A percentile compares a stretch with the other conserved stretches of the same genome.
Evolutionary conservation across 1,140 invertebrate genomes (phyloP).

Genomic region (Thaumatotibia leucotreta): DNA sequence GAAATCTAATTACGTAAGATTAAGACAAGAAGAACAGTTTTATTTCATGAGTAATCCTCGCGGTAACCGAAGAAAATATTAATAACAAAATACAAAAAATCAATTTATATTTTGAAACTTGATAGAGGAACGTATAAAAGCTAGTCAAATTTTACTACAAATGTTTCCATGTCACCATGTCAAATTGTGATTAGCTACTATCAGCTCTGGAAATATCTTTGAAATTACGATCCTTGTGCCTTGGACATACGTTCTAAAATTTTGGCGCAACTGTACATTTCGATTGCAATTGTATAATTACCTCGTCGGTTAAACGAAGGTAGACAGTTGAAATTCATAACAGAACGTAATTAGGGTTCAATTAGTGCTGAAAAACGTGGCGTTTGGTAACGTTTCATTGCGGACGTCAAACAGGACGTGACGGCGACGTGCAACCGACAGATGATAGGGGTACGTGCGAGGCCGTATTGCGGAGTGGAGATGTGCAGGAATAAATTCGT

Average conservation of each 20-base stretch:
- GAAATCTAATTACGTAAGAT: too few species aligned
- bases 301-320: background rate
- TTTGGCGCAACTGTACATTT: too few species aligned
- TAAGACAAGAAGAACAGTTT: too few species aligned
- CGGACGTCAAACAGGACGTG: background rate
- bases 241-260: too few species aligned
- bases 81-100: too few species aligned
- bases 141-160: background rate
- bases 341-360: slow-evolving; percentile 8
- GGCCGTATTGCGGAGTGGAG: slow-evolving; percentile 15
- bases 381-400: slow-evolving; percentile 12
- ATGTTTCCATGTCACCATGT: background rate
- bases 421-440: slow-evolving; percentile 52
- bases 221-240: too few species aligned
- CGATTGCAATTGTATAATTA: slow-evolving; percentile 2
- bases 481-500: background rate
- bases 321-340: slow-evolving; percentile 10
- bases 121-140: background rate
- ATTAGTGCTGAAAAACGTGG: slow-evolving; percentile 9
- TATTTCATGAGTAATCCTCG: too few species aligned
- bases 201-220: too few species aligned
- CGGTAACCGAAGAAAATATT: too few species aligned
- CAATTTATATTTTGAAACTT: too few species aligned
- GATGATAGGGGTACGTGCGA: slow-evolving; percentile 57
- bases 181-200: background rate